Base-by-base conservation (phyloP, 2,113 vertebrate genomes). In the Odobenus rosmarus region DNA sequence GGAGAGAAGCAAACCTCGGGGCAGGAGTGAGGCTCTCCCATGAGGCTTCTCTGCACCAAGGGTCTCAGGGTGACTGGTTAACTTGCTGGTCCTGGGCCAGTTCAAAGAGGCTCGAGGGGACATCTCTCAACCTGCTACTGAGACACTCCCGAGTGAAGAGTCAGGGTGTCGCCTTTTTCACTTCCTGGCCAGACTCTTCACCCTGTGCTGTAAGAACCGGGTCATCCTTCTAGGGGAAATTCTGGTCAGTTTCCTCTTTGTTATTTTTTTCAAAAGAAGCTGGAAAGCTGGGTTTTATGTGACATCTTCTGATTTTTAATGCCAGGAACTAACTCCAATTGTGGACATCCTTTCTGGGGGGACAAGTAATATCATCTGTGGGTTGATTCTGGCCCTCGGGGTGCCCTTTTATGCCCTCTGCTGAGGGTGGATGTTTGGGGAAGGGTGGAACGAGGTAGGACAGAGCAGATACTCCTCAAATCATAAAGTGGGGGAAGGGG, bases 301-400 rank as follows among this genome's bases (percentile, higher is more conserved):
- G 31, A 88, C 83, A 57, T 76, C 26, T 86, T 88, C 36, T 87
- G 46, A 55, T 82, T 90, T 49, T 82, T 92, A 83, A 67, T 76
- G 28, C 74, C 80, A 42, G 39, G 69, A 90, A 79, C 24, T 16
- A 51, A 59, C 51, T 90, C 31, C 55, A 79, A 14, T 49, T 82
- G 59, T 83, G 23, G 46, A 86, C 77, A 71, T 33, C 81, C 36
- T 42, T 16, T 62, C 46, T 21, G 4, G 8, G 14, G 39, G 6
- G 12, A 53, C 3, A 28, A 64, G 36, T 36, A 36, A 51, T 46
- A 3, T 23, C 33, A 59, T 80, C 55, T 28, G 7, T 59, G 53
- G 31, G 24, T 36, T 94, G 72, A 87, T 61, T n/a, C 23, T n/a
- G 39, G 10, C 26, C 51, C n/a, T 92, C 6, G 2, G 15, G 36